These are phyloP conservation scores for Diacarnus erythraeanus DNA, from an alignment of 37 sponge, comb jelly and placozoan genomes.

Conservation along the genomic window DNA sequence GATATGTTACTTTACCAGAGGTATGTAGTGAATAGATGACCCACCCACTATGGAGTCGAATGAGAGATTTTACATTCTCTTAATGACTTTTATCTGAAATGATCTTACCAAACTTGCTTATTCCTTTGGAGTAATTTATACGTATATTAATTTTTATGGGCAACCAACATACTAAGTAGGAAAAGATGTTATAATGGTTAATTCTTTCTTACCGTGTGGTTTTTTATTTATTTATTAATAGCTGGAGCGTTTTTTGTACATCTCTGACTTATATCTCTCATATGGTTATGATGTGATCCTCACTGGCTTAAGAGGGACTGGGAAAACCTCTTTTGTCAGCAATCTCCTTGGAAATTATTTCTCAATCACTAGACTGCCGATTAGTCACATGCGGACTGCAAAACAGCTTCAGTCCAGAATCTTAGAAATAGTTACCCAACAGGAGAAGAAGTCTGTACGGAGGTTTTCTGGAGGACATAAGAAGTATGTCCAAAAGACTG, in stretches of 20 bases:
- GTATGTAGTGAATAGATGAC: too few species aligned
- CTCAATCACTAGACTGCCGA: slow-evolving; percentile 17
- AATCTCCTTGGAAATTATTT: slow-evolving; percentile 5
- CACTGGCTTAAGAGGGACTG: slow-evolving; percentile 58
- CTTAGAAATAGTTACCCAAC: slow-evolving; percentile 4
- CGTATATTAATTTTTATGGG: too few species aligned
- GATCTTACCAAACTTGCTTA: too few species aligned
- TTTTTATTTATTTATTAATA: not conserved
- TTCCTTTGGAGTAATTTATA: too few species aligned
- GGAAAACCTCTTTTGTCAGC: slow-evolving; percentile 61
- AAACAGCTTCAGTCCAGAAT: slow-evolving; percentile 31
- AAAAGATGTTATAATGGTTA: not conserved
- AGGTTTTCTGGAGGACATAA: not conserved
- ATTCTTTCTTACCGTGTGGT: not conserved
- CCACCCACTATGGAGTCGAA: too few species aligned
- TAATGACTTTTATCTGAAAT: too few species aligned
- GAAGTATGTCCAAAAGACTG: not conserved
- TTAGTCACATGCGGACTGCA: slow-evolving; percentile 20
- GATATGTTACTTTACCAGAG: slow-evolving; percentile 57
- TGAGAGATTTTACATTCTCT: too few species aligned
- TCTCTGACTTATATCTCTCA: slow-evolving; percentile 56
- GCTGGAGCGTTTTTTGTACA: slow-evolving; percentile 51
- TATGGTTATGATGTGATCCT: slow-evolving; percentile 61
- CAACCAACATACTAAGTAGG: not conserved
- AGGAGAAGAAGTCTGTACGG: slow-evolving; percentile 18